Conservation (phyloP, 2,888 invertebrate genomes). For the Netelia fuscicornis region DNA sequence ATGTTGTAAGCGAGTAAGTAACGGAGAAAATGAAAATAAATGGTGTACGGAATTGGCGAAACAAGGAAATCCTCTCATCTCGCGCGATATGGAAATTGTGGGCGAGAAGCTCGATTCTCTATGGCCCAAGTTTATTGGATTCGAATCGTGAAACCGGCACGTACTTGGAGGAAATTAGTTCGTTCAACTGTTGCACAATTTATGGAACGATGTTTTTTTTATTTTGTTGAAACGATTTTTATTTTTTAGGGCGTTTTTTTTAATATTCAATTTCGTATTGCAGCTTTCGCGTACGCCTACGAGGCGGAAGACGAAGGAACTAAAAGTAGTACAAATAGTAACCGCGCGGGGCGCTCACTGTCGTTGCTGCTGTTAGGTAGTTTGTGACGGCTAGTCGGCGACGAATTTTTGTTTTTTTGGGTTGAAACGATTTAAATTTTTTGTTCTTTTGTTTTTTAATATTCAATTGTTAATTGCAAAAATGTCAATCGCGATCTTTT, state of each 20-base stretch:
- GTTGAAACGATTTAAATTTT: not conserved
- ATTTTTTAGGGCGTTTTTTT: too few relatives aligned
- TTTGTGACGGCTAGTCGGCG: slow-evolving; percentile 47
- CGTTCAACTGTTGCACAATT: too few relatives aligned
- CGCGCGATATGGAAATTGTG: slow-evolving; percentile 33
- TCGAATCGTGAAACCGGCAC: too few relatives aligned
- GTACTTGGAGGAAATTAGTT: too few relatives aligned
- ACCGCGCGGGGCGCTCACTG: slow-evolving; percentile 28
- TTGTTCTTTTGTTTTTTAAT: not conserved
- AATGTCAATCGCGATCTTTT: slow-evolving; percentile 71
- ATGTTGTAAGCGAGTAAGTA: not conserved
- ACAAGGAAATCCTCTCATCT: slow-evolving; percentile 60
- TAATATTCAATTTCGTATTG: not conserved
- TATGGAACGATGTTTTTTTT: too few relatives aligned
- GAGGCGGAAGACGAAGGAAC: too few relatives aligned
- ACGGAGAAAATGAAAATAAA: slow-evolving; percentile 46
- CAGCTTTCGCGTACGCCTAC: not conserved
- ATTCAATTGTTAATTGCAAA: slow-evolving; percentile 74
- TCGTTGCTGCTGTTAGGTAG: slow-evolving; percentile 16
- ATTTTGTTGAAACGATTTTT: too few relatives aligned
- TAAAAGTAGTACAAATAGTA: not conserved
- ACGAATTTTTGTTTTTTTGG: not conserved
- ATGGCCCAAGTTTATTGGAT: not conserved
- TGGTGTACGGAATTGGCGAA: slow-evolving; percentile 49
- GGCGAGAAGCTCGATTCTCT: slow-evolving; percentile 18